Percentiles rank a stretch among this genome's conserved stretches.
Evolutionary conservation across 2,113 vertebrate species (phyloP).

Genomic region (Platysteira castanea): DNA sequence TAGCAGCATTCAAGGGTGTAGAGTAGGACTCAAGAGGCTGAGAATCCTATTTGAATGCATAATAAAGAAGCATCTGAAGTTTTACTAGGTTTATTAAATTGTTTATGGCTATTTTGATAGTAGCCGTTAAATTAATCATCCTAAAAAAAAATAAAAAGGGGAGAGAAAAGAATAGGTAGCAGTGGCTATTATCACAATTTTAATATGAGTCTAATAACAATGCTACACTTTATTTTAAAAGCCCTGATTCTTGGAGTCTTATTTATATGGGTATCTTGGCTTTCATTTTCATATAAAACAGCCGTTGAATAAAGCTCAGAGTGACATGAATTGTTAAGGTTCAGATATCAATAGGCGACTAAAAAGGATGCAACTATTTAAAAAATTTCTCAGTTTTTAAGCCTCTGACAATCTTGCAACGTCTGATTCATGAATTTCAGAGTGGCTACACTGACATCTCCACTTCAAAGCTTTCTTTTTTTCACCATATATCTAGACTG

Average conservation of each 20-base stretch:
- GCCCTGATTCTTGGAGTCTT: neutral
- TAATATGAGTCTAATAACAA: neutral
- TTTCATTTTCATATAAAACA: constrained; percentile 31
- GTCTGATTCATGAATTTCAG: constrained; percentile 14
- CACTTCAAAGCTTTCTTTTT: constrained; percentile 38
- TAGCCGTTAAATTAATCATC: constrained; percentile 38
- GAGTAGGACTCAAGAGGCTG: constrained; percentile 36
- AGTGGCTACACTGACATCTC: neutral
- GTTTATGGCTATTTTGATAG: constrained; percentile 44
- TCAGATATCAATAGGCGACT: constrained; percentile 34
- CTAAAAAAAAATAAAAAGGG: neutral
- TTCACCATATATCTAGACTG: neutral
- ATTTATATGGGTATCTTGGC: neutral
- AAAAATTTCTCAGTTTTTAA: neutral
- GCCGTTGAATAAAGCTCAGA: neutral
- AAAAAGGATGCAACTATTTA: neutral
- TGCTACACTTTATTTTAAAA: neutral
- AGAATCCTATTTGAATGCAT: constrained; percentile 41
- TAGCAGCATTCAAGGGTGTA: constrained; percentile 40
- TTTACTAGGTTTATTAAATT: constrained; percentile 56
- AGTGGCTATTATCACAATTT: neutral
- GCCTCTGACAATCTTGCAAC: neutral
- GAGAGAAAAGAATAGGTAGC: neutral
- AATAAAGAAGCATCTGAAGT: constrained; percentile 52
- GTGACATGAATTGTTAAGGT: constrained; percentile 18